Evolutionary conservation across 2,888 invertebrate species (phyloP).

Genomic region (Aplocera efformata): DNA sequence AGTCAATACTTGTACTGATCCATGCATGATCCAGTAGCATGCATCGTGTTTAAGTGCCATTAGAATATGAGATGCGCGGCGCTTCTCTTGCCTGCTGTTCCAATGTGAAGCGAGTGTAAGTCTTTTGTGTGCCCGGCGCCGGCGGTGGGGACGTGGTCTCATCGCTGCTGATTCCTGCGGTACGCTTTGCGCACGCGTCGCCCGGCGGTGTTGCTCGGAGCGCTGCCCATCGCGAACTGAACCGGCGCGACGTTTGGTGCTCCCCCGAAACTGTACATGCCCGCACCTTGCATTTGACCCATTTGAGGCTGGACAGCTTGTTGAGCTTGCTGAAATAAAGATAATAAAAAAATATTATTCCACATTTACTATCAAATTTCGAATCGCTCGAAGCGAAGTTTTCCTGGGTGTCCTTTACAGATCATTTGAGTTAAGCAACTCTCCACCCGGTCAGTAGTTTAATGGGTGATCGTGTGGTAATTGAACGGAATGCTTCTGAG

Average conservation of each 20-base stretch:
- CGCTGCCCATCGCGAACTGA: conserved; percentile 63
- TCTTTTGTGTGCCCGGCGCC: background rate
- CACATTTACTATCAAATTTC: no score
- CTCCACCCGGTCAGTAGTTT: no score
- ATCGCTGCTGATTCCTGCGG: conserved; percentile 56
- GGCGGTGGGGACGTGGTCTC: conserved; percentile 26
- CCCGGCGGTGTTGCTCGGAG: conserved; percentile 29
- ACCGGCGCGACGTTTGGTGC: conserved; percentile 33
- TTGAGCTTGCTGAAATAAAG: background rate
- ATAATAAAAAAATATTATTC: background rate
- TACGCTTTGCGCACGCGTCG: conserved; percentile 60
- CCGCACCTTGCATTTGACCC: conserved; percentile 32
- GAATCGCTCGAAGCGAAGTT: no score
- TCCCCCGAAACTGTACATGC: conserved; percentile 51
- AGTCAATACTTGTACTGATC: no score
- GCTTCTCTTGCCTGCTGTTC: background rate
- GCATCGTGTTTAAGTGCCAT: no score
- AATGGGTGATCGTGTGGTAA: no score
- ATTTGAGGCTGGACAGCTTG: conserved; percentile 23
- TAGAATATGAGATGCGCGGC: no score
- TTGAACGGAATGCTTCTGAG: no score
- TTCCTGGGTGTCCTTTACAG: no score
- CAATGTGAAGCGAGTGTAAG: background rate
- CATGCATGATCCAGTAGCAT: no score
- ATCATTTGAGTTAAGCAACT: no score